A percentile compares a stretch with the other conserved stretches of the same genome.
Evolutionary conservation across 92 coral and sea anemone species (phyloP).

Genomic region (Parazoanthus atlanticus): DNA sequence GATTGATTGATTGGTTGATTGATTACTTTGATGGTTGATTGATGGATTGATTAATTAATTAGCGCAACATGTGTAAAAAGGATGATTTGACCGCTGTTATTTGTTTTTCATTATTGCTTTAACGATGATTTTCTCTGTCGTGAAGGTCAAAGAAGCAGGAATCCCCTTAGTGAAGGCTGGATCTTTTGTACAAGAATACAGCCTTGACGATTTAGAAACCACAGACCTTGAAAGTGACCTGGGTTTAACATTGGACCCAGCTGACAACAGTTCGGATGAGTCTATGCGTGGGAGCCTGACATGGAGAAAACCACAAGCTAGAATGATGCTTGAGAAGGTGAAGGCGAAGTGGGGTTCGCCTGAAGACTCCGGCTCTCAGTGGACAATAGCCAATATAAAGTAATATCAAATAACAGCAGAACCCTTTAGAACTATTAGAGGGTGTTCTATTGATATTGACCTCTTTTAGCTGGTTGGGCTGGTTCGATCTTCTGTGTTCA

Average conservation of each 20-base stretch:
- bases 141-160: constrained; percentile 63
- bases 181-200: constrained; percentile 59
- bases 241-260: constrained; percentile 48
- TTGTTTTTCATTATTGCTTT: neutral
- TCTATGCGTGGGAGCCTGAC: constrained; percentile 44
- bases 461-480: too few relatives aligned
- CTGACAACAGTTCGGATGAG: constrained; percentile 51
- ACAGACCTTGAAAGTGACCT: constrained; percentile 66
- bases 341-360: constrained; percentile 74
- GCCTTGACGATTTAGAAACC: constrained; percentile 63
- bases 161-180: constrained; percentile 64
- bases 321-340: constrained; percentile 63
- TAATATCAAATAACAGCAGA: neutral
- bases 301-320: constrained; percentile 81
- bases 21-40: too few relatives aligned
- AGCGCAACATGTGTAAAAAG: neutral
- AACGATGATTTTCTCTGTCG: neutral
- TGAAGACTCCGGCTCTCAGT: constrained; percentile 52
- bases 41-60: too few relatives aligned
- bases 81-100: neutral
- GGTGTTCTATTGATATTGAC: too few relatives aligned
- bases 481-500: too few relatives aligned
- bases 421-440: too few relatives aligned
- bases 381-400: constrained; percentile 68
- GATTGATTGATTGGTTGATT: too few relatives aligned